A percentile compares a stretch with the other conserved stretches of the same genome.
These are phyloP conservation scores for Drosophila mercatorum DNA, from an alignment of 2,888 invertebrate species.

Conservation along the genomic window DNA sequence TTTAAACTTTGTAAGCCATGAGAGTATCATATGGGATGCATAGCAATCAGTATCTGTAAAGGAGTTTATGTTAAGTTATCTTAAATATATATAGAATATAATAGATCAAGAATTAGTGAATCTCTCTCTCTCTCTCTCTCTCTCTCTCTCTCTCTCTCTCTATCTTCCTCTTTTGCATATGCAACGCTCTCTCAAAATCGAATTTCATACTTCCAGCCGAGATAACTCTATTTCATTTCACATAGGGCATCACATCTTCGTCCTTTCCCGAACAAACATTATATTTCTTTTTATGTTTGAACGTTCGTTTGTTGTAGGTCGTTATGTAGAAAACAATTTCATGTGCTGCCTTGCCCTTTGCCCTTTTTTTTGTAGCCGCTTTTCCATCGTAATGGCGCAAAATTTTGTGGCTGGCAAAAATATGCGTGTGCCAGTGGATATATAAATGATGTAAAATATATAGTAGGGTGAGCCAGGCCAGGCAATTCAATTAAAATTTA, in stretches of 20 bases:
- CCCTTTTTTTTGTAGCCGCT: slow-evolving; percentile 27
- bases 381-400: slow-evolving; percentile 46
- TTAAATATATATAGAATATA: not conserved
- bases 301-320: slow-evolving; percentile 46
- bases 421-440: slow-evolving; percentile 53
- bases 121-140: no score
- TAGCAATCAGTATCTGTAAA: not conserved
- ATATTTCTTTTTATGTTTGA: slow-evolving; percentile 1
- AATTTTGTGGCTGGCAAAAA: slow-evolving; percentile 68
- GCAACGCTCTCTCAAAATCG: no score
- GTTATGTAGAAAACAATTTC: slow-evolving; percentile 76
- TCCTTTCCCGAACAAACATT: not conserved
- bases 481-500: not conserved
- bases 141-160: not conserved
- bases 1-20: not conserved
- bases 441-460: slow-evolving; percentile 31
- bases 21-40: not conserved
- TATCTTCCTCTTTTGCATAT: no score
- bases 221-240: not conserved
- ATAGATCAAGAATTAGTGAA: not conserved
- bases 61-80: not conserved
- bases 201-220: no score
- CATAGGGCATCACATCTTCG: not conserved
- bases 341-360: slow-evolving; percentile 54
- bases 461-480: slow-evolving; percentile 39